Percentiles rank a stretch among this genome's conserved stretches.
These are phyloP conservation scores for Megamerina dolium DNA, from an alignment of 2,888 invertebrate genomes.

Conservation along the genomic window DNA sequence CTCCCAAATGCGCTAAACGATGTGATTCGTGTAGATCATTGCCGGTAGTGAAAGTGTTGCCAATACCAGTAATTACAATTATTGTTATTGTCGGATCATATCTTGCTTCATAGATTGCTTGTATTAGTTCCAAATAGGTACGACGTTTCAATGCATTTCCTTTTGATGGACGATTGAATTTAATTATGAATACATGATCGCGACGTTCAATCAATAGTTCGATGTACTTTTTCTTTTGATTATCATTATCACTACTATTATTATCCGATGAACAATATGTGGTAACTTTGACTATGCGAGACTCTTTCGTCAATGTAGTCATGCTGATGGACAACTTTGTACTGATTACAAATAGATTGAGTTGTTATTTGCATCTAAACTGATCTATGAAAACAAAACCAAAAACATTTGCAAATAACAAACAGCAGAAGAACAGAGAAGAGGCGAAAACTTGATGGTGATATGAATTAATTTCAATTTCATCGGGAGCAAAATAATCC, in stretches of 20 bases:
- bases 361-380: too few species aligned
- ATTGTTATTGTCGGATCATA: conserved; percentile 59
- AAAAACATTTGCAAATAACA: too few species aligned
- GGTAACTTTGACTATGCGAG: neutral
- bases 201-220: conserved; percentile 34
- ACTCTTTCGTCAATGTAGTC: too few species aligned
- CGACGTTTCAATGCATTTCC: conserved; percentile 70
- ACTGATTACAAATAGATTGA: too few species aligned
- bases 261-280: neutral
- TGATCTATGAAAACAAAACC: too few species aligned
- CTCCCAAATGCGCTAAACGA: conserved; percentile 20
- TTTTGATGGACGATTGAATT: conserved; percentile 67
- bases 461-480: too few species aligned
- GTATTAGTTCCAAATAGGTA: conserved; percentile 63
- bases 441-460: too few species aligned
- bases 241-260: neutral
- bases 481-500: too few species aligned
- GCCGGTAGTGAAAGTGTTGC: conserved; percentile 29
- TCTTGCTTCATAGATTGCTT: conserved; percentile 63
- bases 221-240: conserved; percentile 11
- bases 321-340: too few species aligned
- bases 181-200: conserved; percentile 56
- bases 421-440: too few species aligned
- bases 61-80: conserved; percentile 63
- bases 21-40: conserved; percentile 26